Evolutionary conservation across 2,888 invertebrate genomes (phyloP), one percentile per base, ranked within the genome.

Genomic region (Pachymerium ferrugineum): DNA sequence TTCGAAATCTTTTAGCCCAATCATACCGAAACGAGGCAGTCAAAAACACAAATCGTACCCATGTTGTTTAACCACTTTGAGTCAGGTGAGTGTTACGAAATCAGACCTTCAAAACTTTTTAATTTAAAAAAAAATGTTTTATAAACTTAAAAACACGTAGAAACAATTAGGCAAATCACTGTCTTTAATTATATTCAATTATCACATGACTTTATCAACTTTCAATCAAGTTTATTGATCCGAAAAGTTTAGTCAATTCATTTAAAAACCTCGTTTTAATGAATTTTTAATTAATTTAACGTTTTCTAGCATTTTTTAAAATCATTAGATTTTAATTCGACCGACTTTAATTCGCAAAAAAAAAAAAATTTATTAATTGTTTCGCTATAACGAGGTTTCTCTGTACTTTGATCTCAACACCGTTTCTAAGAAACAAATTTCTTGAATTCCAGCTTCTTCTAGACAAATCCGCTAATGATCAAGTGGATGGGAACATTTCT

Each of bases 31-130:
- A 54, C 14, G 19, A 19, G 16, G 19, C 62, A 25, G 8, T 25
- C 22, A 28, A 10, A 25, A 28, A 62, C 22, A 62, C 25, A 62
- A 38, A 16, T 38, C n/a, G 28, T 62, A 25, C 28, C 62, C 62
- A 0, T 12, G 3, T 22, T 14, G 28, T 28, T 28, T 62, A 5
- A 14, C 28, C 1, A 10, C 25, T 2, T 12, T 62, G 14, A 62
- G 62, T 62, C 62, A 28, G 62, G 62, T 62, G 62, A 62, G 62
- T 19, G 28, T 62, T 62, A n/a, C 28, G 62, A 62, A 62, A 62
- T 22, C 22, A 54, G 16, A n/a, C n/a, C 16, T 22, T 16, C 19
- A 54, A 38, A 14, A 16, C 38, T 14, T 38, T 38, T 12, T 22
- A 54, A 54, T 22, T 62, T 28, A 25, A 28, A 10, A n/a, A 62